Evolutionary conservation across 2,113 vertebrate genomes (phyloP).

Genomic region (Oophaga pumilio): DNA sequence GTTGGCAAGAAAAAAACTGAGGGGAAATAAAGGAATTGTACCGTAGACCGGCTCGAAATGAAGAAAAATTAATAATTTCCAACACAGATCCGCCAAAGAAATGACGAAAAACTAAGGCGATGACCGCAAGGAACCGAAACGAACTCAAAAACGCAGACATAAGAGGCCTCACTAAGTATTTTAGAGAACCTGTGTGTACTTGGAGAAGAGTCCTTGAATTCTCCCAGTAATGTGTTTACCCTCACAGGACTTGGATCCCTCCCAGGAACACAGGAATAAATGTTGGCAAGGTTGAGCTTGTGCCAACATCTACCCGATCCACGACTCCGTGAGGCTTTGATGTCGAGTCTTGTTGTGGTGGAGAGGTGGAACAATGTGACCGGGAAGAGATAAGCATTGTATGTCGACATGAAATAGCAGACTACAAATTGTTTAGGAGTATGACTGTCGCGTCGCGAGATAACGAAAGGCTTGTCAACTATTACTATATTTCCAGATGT

Average conservation of each 20-base stretch:
- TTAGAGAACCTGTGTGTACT: constrained; percentile 25
- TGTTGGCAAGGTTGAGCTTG: constrained; percentile 47
- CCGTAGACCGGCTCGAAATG: neutral
- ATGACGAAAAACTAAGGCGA: neutral
- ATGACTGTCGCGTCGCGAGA: constrained; percentile 22
- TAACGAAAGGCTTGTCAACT: neutral
- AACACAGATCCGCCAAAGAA: neutral
- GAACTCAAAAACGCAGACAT: constrained; percentile 9
- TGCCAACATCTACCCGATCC: constrained; percentile 55
- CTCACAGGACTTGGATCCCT: constrained; percentile 56
- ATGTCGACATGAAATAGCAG: constrained; percentile 37
- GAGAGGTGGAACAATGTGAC: constrained; percentile 1
- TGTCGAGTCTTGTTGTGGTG: constrained; percentile 15
- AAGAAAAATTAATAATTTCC: neutral
- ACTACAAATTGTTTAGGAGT: constrained; percentile 23
- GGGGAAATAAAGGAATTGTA: neutral
- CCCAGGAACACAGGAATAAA: constrained; percentile 52
- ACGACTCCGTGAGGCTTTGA: constrained; percentile 47
- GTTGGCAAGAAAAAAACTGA: neutral
- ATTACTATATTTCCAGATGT: neutral
- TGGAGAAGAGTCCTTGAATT: constrained; percentile 53
- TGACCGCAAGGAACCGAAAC: neutral
- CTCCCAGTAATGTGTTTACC: constrained; percentile 38
- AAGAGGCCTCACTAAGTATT: constrained; percentile 50
- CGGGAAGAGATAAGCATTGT: constrained; percentile 37